A percentile compares a stretch with the other conserved stretches of the same genome.
Conservation (phyloP, 2,797 vertebrate genomes). For the Pseudomugil gertrudae region DNA sequence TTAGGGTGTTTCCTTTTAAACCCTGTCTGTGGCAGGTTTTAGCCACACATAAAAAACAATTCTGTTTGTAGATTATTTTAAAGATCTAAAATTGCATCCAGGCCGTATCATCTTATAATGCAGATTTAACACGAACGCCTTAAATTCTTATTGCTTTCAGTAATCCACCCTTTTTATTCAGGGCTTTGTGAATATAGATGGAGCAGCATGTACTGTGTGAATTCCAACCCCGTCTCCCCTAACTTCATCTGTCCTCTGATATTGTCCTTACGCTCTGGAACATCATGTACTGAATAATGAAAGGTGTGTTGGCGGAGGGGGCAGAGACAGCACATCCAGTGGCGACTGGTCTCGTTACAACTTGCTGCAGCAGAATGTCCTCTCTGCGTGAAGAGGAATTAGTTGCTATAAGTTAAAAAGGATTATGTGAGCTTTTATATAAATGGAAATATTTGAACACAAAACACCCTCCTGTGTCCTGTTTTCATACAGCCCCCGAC, state of each 20-base stretch:
- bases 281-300: slow-evolving; percentile 66
- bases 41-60: not conserved
- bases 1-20: not conserved
- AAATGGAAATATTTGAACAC: slow-evolving; percentile 5
- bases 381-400: slow-evolving; percentile 13
- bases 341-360: slow-evolving; percentile 17
- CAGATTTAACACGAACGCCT: slow-evolving; percentile 19
- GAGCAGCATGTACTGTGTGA: slow-evolving; percentile 8
- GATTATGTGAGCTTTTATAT: not conserved
- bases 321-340: slow-evolving; percentile 14
- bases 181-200: slow-evolving; percentile 45
- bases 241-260: slow-evolving; percentile 38
- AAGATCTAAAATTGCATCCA: too few relatives aligned
- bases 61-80: too few relatives aligned
- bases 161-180: slow-evolving; percentile 56
- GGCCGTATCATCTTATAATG: too few relatives aligned
- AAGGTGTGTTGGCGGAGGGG: slow-evolving; percentile 19
- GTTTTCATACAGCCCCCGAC: too few relatives aligned
- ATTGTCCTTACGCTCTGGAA: slow-evolving; percentile 54
- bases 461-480: not conserved
- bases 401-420: not conserved
- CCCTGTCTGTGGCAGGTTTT: not conserved
- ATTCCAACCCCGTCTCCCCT: slow-evolving; percentile 23
- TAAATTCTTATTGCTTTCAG: slow-evolving; percentile 28
- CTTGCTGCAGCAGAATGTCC: slow-evolving; percentile 1